phyloP scores from a whole-genome alignment of 1,140 invertebrate genomes.

The Drosophila mayri region DNA sequence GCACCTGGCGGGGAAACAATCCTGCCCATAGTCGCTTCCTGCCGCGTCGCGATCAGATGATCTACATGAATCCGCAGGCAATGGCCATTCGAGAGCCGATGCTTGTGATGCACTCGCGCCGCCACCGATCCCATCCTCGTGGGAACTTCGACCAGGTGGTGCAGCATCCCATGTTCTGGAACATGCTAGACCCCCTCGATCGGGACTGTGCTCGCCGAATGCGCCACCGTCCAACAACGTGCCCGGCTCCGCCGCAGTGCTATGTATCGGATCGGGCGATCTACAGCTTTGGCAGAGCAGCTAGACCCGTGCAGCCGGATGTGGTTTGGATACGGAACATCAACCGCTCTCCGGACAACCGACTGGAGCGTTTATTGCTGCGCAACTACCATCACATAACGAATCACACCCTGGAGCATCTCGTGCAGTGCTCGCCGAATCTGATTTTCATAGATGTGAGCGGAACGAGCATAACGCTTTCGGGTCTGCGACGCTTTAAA shows the following conservation, averaged over 20 bases:
- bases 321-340: constrained; percentile 81
- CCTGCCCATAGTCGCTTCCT: constrained; percentile 70
- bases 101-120: constrained; percentile 48
- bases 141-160: constrained; percentile 68
- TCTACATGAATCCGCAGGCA: constrained; percentile 65
- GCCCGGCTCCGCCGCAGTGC: constrained; percentile 31
- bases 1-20: constrained; percentile 53
- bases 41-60: constrained; percentile 72
- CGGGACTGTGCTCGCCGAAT: constrained; percentile 36
- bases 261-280: constrained; percentile 77
- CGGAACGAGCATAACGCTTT: constrained; percentile 87
- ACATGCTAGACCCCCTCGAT: constrained; percentile 76
- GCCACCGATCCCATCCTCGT: constrained; percentile 44
- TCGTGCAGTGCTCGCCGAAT: constrained; percentile 87
- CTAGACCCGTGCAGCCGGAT: constrained; percentile 68
- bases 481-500: constrained; percentile 87
- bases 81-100: constrained; percentile 34
- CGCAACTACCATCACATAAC: constrained; percentile 88
- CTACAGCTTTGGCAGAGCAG: constrained; percentile 76
- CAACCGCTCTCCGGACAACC: constrained; percentile 71
- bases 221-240: constrained; percentile 22
- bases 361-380: constrained; percentile 81
- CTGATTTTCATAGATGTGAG: constrained; percentile 88
- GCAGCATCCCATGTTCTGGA: constrained; percentile 79
- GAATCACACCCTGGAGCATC: constrained; percentile 87